Evolutionary conservation across 2,113 vertebrate genomes (phyloP).

Genomic region (Odocoileus virginianus): DNA sequence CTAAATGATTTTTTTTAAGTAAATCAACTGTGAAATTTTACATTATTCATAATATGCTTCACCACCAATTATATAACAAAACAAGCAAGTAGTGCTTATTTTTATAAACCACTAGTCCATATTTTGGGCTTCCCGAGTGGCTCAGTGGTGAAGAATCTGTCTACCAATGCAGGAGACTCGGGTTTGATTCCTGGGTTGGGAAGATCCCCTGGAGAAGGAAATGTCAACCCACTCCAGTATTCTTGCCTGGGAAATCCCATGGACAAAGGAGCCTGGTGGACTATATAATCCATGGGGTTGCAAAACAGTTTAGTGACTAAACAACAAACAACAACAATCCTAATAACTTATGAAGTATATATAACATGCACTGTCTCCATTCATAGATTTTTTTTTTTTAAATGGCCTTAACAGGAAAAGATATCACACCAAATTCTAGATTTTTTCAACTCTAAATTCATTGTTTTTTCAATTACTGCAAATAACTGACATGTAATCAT

Average conservation of each 20-base stretch:
- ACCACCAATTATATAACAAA: background rate
- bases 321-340: background rate
- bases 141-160: background rate
- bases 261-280: background rate
- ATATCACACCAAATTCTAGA: background rate
- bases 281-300: background rate
- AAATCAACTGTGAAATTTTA: conserved; percentile 11
- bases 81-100: background rate
- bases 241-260: background rate
- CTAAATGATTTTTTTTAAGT: conserved; percentile 2
- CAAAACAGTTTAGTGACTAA: background rate
- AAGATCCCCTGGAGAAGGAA: background rate
- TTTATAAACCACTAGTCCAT: background rate
- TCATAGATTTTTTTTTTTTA: background rate
- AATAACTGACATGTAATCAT: background rate
- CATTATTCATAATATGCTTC: background rate
- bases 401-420: background rate
- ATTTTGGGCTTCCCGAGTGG: background rate
- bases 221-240: background rate
- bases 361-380: background rate
- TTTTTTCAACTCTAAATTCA: conserved; percentile 17
- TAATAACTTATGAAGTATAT: background rate
- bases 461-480: background rate
- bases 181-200: background rate
- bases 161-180: background rate